These are phyloP conservation scores for Pseudoatta argentina DNA, from an alignment of 1,140 invertebrate species.

Conservation along the genomic window DNA sequence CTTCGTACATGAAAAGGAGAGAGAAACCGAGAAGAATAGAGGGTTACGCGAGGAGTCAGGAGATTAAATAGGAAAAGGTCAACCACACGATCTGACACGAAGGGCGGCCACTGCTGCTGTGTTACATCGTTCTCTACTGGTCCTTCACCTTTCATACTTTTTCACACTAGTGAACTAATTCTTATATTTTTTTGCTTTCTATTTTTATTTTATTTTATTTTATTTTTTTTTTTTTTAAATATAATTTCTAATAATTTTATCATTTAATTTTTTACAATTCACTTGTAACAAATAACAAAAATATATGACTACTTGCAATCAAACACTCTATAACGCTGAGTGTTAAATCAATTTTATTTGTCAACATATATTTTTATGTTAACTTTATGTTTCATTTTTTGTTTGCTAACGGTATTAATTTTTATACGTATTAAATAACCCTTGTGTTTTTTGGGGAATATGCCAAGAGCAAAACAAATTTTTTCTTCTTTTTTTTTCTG, in stretches of 20 bases:
- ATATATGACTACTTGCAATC: not conserved
- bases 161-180: not conserved
- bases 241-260: not conserved
- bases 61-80: slow-evolving; percentile 73
- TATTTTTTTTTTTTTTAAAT: not conserved
- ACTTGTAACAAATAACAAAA: not conserved
- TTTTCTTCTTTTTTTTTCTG: not conserved
- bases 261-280: not conserved
- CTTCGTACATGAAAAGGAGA: slow-evolving; percentile 35
- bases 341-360: not conserved
- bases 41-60: slow-evolving; percentile 62
- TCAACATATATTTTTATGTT: not conserved
- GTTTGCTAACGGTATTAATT: not conserved
- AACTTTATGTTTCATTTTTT: not conserved
- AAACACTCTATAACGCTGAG: not conserved
- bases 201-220: not conserved
- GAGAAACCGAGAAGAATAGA: slow-evolving; percentile 45
- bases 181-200: not conserved
- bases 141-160: slow-evolving; percentile 30
- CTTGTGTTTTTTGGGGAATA: slow-evolving; percentile 17
- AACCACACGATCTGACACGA: slow-evolving; percentile 70
- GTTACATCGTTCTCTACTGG: slow-evolving; percentile 33
- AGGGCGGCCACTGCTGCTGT: slow-evolving; percentile 42
- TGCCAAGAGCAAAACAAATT: slow-evolving; percentile 41
- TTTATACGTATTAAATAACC: not conserved